phyloP scores from a whole-genome alignment of 2,797 vertebrate genomes.

The Acomys russatus region DNA sequence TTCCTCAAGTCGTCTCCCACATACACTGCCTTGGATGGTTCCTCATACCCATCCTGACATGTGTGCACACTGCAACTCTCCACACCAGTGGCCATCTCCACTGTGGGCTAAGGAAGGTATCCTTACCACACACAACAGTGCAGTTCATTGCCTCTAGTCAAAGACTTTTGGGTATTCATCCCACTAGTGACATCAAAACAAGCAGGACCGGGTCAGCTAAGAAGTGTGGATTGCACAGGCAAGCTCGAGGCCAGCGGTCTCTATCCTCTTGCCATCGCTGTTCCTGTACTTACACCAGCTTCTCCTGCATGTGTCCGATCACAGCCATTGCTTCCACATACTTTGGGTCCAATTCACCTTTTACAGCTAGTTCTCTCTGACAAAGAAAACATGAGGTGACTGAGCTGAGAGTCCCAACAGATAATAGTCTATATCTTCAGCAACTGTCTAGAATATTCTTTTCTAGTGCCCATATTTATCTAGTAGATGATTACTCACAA shows the following conservation, averaged over 20 bases:
- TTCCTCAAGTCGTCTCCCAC: conserved; percentile 44
- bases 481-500: neutral
- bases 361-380: conserved; percentile 83
- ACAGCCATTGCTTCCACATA: conserved; percentile 88
- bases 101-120: neutral
- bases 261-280: neutral
- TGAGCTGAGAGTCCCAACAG: neutral
- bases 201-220: neutral
- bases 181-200: neutral
- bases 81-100: neutral
- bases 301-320: conserved; percentile 89
- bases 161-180: neutral
- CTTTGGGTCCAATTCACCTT: conserved; percentile 84
- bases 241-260: neutral
- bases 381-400: conserved; percentile 62
- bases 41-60: neutral
- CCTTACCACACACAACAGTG: accelerated
- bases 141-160: neutral
- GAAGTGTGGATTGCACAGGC: neutral
- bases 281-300: conserved; percentile 90
- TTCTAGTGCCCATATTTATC: conserved; percentile 30
- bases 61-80: neutral
- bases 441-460: neutral
- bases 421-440: neutral
- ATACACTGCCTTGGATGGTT: neutral